Conservation (phyloP, 2,113 vertebrate genomes). For the Clinocottus analis region DNA sequence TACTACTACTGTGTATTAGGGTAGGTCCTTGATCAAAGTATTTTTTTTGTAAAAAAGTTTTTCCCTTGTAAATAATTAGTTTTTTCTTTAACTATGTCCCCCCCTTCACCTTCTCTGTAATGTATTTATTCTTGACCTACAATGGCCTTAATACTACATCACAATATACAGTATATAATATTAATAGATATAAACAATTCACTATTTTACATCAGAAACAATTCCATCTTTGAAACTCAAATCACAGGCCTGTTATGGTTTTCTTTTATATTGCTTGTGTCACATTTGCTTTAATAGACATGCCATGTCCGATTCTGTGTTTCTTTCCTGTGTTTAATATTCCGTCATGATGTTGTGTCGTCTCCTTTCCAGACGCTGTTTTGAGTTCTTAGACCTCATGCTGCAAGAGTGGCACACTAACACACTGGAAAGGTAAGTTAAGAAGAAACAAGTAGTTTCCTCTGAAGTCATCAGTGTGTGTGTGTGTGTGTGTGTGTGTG, state of each 20-base stretch:
- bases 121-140: neutral
- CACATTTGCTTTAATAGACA: neutral
- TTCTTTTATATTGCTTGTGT: neutral
- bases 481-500: neutral
- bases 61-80: too few species aligned
- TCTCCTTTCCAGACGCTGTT: conserved; percentile 88
- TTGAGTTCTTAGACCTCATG: conserved; percentile 96
- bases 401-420: conserved; percentile 97
- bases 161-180: neutral
- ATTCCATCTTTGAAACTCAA: neutral
- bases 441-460: neutral
- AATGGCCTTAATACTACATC: neutral
- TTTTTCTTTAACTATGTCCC: too few species aligned
- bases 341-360: neutral
- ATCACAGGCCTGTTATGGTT: neutral
- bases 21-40: neutral
- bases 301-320: neutral
- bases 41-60: too few species aligned
- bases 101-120: neutral
- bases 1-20: neutral
- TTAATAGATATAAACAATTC: neutral
- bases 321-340: neutral
- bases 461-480: neutral
- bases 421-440: conserved; percentile 92
- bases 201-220: neutral